Percentiles rank a stretch among this genome's conserved stretches.
Evolutionary conservation across 2,113 vertebrate genomes (phyloP).

Genomic region (Gadus macrocephalus): DNA sequence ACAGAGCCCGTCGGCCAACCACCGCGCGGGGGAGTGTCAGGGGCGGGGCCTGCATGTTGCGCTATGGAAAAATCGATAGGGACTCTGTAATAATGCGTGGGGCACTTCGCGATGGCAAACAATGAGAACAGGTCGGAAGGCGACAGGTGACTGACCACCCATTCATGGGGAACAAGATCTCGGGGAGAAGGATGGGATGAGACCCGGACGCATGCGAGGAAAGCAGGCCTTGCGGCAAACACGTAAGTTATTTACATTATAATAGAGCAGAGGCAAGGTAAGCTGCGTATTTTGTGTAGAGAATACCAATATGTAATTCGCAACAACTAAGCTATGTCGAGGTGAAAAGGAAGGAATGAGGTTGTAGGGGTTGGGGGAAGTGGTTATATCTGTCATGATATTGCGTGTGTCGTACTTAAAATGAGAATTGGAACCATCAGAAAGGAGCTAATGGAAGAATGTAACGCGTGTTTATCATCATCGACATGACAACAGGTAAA

Average conservation of each 20-base stretch:
- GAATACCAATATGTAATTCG: slow-evolving; percentile 60
- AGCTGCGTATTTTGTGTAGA: slow-evolving; percentile 57
- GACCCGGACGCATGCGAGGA: not conserved
- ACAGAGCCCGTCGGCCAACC: slow-evolving; percentile 55
- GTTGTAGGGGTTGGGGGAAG: not conserved
- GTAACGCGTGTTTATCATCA: slow-evolving; percentile 34
- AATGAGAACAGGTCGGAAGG: slow-evolving; percentile 33
- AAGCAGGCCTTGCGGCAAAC: slow-evolving; percentile 26
- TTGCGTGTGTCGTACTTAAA: not conserved
- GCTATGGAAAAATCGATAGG: slow-evolving; percentile 74
- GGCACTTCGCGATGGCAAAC: slow-evolving; percentile 45
- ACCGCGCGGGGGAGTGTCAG: slow-evolving; percentile 67
- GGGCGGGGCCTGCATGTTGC: slow-evolving; percentile 62
- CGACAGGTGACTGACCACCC: slow-evolving; percentile 19
- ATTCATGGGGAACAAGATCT: slow-evolving; percentile 15
- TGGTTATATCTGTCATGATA: too few relatives aligned
- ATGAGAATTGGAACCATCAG: too few relatives aligned
- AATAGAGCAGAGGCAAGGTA: slow-evolving; percentile 3
- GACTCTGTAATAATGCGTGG: slow-evolving; percentile 53
- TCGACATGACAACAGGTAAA: slow-evolving; percentile 68
- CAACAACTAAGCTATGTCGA: slow-evolving; percentile 28
- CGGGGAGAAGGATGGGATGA: not conserved
- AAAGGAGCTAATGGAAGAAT: slow-evolving; percentile 21
- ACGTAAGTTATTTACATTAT: slow-evolving; percentile 56
- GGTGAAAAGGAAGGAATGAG: too few relatives aligned